A percentile compares a stretch with the other conserved stretches of the same genome.
Evolutionary conservation across 2,113 vertebrate genomes (phyloP).

Genomic region (Tachysurus fulvidraco): DNA sequence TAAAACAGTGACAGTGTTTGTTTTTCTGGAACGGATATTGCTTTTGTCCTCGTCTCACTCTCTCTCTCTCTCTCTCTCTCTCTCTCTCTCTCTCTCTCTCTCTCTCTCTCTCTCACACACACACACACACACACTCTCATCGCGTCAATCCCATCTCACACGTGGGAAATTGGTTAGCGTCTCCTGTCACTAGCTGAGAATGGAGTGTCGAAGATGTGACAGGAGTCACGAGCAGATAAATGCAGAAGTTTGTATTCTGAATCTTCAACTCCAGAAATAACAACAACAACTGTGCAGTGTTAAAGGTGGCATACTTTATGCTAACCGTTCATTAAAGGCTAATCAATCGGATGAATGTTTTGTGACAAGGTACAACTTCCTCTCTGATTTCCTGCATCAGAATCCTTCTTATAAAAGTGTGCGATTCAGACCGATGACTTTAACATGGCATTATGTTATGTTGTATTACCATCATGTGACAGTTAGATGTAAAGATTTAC

Average conservation of each 20-base stretch:
- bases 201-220: constrained; percentile 20
- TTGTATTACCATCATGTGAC: background rate
- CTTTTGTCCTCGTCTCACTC: background rate
- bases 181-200: constrained; percentile 29
- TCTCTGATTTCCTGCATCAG: background rate
- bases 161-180: constrained; percentile 35
- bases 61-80: background rate
- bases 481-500: background rate
- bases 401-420: background rate
- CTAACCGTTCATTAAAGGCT: background rate
- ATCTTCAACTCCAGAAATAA: no score
- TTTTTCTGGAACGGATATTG: background rate
- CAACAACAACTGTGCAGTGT: constrained; percentile 4
- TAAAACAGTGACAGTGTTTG: background rate
- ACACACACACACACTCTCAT: background rate
- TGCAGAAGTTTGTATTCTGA: background rate
- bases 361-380: no score
- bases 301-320: background rate
- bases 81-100: background rate
- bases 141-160: constrained; percentile 19
- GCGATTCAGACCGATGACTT: background rate
- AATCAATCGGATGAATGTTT: no score
- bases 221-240: constrained; percentile 15
- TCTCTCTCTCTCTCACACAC: background rate
- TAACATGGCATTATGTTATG: background rate